Evolutionary conservation across 2,888 invertebrate species (phyloP).

Genomic region (Prosapia bicincta): DNA sequence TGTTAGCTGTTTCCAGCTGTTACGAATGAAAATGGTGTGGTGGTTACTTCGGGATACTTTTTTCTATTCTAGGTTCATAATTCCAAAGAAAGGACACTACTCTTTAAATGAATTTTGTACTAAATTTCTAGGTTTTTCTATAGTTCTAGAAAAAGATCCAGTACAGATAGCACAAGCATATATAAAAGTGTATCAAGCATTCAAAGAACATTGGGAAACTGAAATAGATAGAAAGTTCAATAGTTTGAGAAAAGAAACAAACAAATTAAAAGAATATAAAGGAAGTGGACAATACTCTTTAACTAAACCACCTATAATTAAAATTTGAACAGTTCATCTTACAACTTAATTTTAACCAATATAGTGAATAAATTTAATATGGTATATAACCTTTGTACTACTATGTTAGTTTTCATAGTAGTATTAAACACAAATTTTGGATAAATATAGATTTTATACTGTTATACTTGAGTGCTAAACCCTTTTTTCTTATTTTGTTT

Average conservation of each 20-base stretch:
- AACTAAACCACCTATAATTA: not conserved
- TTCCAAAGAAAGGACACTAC: not conserved
- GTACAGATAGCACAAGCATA: not conserved
- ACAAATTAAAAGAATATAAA: not conserved
- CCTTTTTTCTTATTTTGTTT: too few relatives aligned
- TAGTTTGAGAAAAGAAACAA: not conserved
- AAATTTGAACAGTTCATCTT: too few relatives aligned
- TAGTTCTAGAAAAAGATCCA: not conserved
- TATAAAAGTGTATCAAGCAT: not conserved
- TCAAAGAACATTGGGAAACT: not conserved
- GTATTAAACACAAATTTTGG: too few relatives aligned
- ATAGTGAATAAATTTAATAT: too few relatives aligned
- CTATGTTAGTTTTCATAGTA: too few relatives aligned
- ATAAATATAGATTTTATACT: too few relatives aligned
- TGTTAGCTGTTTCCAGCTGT: not conserved
- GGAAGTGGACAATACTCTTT: not conserved
- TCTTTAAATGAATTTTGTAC: not conserved
- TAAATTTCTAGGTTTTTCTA: not conserved
- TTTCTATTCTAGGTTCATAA: not conserved
- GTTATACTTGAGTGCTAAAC: too few relatives aligned
- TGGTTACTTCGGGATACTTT: not conserved
- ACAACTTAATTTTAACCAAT: too few relatives aligned
- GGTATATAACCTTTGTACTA: too few relatives aligned
- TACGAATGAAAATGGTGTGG: not conserved
- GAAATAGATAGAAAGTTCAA: not conserved